A percentile compares a stretch with the other conserved stretches of the same genome.
phyloP scores from a whole-genome alignment of 2,888 invertebrate genomes.

The Fissipunctia ypsillon region DNA sequence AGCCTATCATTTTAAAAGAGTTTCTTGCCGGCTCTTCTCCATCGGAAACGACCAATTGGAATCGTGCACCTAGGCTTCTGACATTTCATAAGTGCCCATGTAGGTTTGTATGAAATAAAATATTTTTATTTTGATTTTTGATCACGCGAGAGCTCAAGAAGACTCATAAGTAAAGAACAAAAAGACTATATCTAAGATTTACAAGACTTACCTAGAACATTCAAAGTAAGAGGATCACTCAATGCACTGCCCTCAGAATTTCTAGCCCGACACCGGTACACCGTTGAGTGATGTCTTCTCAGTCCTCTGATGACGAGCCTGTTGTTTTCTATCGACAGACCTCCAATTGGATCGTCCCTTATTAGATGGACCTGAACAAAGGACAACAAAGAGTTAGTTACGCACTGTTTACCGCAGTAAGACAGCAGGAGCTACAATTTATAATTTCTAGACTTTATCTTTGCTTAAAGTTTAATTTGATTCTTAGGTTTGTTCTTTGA shows the following conservation, averaged over 20 bases:
- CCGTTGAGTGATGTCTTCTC: constrained; percentile 93
- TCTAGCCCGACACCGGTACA: constrained; percentile 95
- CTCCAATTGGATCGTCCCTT: constrained; percentile 92
- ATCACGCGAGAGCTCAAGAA: too few relatives aligned
- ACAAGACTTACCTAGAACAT: constrained; percentile 93
- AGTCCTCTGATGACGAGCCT: constrained; percentile 93
- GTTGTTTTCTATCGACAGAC: constrained; percentile 92
- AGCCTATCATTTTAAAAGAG: too few relatives aligned
- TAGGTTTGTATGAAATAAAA: too few relatives aligned
- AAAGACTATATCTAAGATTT: too few relatives aligned
- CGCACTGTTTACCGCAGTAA: not conserved
- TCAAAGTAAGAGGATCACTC: constrained; percentile 93
- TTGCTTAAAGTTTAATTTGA: too few relatives aligned
- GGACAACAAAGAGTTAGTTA: not conserved
- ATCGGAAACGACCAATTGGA: too few relatives aligned
- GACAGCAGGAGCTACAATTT: too few relatives aligned
- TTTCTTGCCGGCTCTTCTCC: too few relatives aligned
- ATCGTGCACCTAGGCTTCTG: too few relatives aligned
- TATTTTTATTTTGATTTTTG: too few relatives aligned
- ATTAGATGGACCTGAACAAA: constrained; percentile 91
- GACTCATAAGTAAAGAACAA: too few relatives aligned
- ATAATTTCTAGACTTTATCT: not conserved
- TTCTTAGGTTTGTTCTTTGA: not conserved
- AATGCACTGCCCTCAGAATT: constrained; percentile 95
- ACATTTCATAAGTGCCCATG: too few relatives aligned